Evolutionary conservation across 2,113 vertebrate genomes (phyloP).

Genomic region (Platichthys flesus): DNA sequence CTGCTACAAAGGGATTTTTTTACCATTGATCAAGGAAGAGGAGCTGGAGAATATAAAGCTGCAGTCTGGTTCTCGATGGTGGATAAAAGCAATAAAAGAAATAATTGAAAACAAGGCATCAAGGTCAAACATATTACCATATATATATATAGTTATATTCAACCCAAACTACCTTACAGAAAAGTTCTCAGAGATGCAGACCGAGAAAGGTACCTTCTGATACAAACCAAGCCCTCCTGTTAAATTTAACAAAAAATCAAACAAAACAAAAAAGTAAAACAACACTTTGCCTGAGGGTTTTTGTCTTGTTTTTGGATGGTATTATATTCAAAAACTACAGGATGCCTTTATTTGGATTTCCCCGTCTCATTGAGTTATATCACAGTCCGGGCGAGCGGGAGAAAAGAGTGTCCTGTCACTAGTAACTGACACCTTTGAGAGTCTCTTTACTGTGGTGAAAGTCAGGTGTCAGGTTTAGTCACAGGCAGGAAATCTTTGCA

Average conservation of each 20-base stretch:
- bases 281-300: not conserved
- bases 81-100: not conserved
- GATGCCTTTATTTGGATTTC: not conserved
- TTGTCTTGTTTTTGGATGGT: not conserved
- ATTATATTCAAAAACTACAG: not conserved
- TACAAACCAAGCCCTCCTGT: too few relatives aligned
- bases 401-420: not conserved
- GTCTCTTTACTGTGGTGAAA: conserved; percentile 21
- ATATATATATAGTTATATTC: too few relatives aligned
- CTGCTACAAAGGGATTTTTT: too few relatives aligned
- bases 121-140: not conserved
- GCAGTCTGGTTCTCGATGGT: too few relatives aligned
- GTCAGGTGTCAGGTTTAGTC: conserved; percentile 38
- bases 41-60: too few relatives aligned
- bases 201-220: too few relatives aligned
- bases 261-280: not conserved
- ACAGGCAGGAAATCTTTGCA: not conserved
- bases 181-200: too few relatives aligned
- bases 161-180: too few relatives aligned
- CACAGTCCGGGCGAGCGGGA: not conserved
- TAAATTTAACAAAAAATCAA: too few relatives aligned
- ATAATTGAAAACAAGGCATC: not conserved
- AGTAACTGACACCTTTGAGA: conserved; percentile 26
- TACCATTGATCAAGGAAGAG: not conserved
- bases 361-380: not conserved